phyloP scores from a whole-genome alignment of 2,888 invertebrate species.

The Rotaria macrura region DNA sequence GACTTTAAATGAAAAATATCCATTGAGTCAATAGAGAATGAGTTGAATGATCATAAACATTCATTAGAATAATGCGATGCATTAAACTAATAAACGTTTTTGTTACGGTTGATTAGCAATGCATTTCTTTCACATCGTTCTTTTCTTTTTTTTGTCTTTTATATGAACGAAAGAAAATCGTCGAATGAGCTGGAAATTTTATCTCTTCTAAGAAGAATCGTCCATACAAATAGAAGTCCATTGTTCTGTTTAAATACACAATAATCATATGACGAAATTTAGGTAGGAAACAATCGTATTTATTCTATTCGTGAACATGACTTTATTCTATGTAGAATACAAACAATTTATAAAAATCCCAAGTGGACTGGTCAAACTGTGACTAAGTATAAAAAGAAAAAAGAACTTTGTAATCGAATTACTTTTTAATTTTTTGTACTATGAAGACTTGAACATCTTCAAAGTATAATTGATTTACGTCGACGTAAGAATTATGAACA shows the following conservation, averaged over 20 bases:
- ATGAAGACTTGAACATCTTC: neutral
- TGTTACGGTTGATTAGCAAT: neutral
- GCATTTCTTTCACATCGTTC: neutral
- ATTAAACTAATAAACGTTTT: neutral
- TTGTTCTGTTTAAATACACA: neutral
- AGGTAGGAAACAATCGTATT: neutral
- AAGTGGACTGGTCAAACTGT: neutral
- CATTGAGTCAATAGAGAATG: neutral
- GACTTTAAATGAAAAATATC: no score
- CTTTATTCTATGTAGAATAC: neutral
- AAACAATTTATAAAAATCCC: neutral
- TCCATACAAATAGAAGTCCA: no score
- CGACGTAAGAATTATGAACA: neutral
- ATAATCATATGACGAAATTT: neutral
- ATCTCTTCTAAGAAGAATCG: no score
- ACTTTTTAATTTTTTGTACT: neutral
- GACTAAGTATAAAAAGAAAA: neutral
- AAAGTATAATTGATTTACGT: neutral
- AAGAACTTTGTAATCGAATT: no score
- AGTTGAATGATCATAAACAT: neutral
- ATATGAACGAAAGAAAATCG: neutral
- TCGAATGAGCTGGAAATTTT: no score
- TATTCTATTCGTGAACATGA: neutral
- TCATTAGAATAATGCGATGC: neutral
- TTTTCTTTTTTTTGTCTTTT: neutral